Evolutionary conservation across 2,113 vertebrate species (phyloP), one percentile per base, ranked within the genome.

Genomic region (Pholis gunnellus): DNA sequence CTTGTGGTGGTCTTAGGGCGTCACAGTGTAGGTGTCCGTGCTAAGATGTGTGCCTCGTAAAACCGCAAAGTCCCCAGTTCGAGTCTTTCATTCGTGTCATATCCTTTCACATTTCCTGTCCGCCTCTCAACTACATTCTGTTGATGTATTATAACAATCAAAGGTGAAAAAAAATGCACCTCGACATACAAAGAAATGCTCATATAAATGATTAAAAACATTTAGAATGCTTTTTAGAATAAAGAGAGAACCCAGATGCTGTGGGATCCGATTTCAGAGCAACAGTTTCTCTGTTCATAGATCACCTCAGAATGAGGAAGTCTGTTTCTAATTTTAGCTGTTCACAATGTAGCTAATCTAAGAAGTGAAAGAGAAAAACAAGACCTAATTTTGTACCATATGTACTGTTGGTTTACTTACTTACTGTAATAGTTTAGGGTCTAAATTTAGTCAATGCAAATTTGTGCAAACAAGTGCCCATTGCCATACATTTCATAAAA

Each of bases 31-130:
- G n/a, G 0, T 18, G 5, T 13, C 6, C 4, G 11, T 54, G 2
- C 13, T 6, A 52, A 60, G 60, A 56, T 5, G 6, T 15, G 14
- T 6, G 38, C 40, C 27, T 63, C 3, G 9, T 46, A 42, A 78
- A 78, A 72, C 59, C 42, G 5, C 78, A 73, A 0, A 29, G 71
- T 3, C 63, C 25, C 15, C 63, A 15, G 1, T 56, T 13, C 20
- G 36, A 11, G 29, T 4, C n/a, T 31, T n/a, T 40, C 52, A 34
- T 40, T 40, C 50, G 7, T 56, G 14, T 75, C 67, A 56, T 31
- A 22, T 63, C 20, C 36, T 48, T 15, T 31, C 7, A 36, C 64
- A 54, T 66, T 81, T 87, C 78, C 82, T 84, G 82, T 81, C 34
- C 42, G 48, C 31, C 1, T 40, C 18, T 56, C 6, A 0, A 25